Base-by-base conservation (phyloP, 30 jellyfish, hydroid and myxozoan species). In the Rhopilema esculentum region DNA sequence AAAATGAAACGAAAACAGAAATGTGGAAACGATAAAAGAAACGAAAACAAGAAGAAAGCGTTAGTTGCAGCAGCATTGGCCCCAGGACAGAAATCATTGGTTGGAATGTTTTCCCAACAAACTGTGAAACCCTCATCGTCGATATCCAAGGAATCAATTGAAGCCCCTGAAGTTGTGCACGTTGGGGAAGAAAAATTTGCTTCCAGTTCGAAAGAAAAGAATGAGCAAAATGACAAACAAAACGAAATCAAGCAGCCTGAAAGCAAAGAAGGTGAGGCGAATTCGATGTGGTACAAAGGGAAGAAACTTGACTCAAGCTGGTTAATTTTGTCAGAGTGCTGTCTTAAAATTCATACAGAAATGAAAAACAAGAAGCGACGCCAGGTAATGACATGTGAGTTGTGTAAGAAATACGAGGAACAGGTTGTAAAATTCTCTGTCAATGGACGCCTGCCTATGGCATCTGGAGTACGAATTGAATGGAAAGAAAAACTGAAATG, bases 361-460 rank as follows among this genome's bases (percentile, higher is more conserved):
- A 40, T 40, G 57, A 40, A 40, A 40, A 40, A 49, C 77, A 32
- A 86, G 22, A 76, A 83, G 69, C 84, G 49, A 86, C 25, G 89
- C 31, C 89, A 66, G 64, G 70, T 86, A 9, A 66, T 63, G 69
- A 71, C 84, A 24, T 86, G 89, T 49, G 16, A 64, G 70, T 76
- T 75, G 40, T 67, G 89, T 64, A 65, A 61, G 70, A 69, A 86
- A 70, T 86, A 86, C 52, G 95, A 86, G 69, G 27, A 17, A 9
- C 68, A 75, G 77, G 95, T 86, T n/a, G 77, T 22, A 75, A 75
- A 51, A 57, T 67, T 72, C 77, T 40, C 95, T n/a, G 66, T 40
- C 27, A 86, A 86, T 86, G 89, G 84, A 18, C 78, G 87, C 71
- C 88, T 86, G 31, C 89, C 95, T 27, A 49, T 86, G 18, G 84